Percentiles rank a stretch among this genome's conserved stretches.
phyloP scores from a whole-genome alignment of 2,113 vertebrate species.

The Pitta sordida region DNA sequence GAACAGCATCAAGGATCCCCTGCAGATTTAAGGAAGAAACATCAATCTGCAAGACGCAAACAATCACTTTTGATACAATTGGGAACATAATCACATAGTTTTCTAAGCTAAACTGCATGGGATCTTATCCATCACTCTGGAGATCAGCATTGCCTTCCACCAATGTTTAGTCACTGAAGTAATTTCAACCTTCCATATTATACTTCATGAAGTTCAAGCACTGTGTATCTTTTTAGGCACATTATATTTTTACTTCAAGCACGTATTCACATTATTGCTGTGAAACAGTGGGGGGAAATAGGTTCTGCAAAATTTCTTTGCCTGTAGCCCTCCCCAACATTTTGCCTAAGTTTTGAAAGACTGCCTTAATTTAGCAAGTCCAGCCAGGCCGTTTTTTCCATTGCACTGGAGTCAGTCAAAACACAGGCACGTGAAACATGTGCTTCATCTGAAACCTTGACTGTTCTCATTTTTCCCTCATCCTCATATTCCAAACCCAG shows the following conservation, averaged over 20 bases:
- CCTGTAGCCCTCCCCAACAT: not conserved
- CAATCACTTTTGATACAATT: not conserved
- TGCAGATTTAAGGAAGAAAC: not conserved
- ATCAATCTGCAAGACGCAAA: not conserved
- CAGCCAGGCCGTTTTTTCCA: not conserved
- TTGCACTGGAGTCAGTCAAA: not conserved
- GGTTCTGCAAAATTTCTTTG: not conserved
- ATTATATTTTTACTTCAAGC: not conserved
- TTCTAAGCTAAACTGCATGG: not conserved
- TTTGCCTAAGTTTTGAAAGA: not conserved
- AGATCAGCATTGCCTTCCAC: not conserved
- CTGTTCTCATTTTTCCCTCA: not conserved
- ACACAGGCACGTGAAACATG: not conserved
- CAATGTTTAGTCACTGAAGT: not conserved
- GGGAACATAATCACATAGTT: not conserved
- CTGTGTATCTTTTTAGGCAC: not conserved
- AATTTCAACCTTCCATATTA: not conserved
- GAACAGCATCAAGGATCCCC: slow-evolving; percentile 1
- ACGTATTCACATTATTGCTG: not conserved
- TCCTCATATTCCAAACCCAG: not conserved
- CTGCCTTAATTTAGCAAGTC: not conserved
- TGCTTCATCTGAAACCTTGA: not conserved
- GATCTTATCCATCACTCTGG: not conserved
- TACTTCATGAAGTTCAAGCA: not conserved
- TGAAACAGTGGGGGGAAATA: not conserved